Evolutionary conservation across 2,113 vertebrate species (phyloP).

Genomic region (Pygoscelis adeliae): DNA sequence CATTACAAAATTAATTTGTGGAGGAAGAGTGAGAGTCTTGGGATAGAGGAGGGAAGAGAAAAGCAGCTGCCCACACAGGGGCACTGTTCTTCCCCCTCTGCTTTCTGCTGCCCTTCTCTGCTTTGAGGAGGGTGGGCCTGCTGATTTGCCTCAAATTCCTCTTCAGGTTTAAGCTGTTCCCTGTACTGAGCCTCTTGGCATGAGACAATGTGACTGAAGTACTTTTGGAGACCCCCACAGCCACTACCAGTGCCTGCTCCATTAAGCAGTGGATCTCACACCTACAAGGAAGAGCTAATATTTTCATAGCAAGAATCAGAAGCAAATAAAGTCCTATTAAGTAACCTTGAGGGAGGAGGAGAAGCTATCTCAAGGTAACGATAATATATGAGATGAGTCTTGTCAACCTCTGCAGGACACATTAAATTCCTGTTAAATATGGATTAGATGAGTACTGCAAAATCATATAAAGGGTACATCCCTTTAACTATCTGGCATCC

Average conservation of each 20-base stretch:
- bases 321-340: slow-evolving; percentile 8
- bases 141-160: neutral
- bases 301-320: neutral
- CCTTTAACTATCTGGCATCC: neutral
- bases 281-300: neutral
- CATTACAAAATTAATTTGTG: neutral
- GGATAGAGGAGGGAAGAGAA: neutral
- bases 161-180: neutral
- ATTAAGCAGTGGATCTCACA: neutral
- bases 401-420: neutral
- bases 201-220: neutral
- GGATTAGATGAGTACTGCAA: neutral
- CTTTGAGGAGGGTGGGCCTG: neutral
- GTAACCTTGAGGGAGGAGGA: neutral
- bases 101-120: neutral
- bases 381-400: neutral
- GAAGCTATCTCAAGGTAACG: neutral
- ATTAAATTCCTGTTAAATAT: slow-evolving; percentile 20
- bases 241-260: neutral
- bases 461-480: neutral
- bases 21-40: neutral
- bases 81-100: neutral
- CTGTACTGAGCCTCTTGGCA: neutral
- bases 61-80: neutral
- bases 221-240: neutral